Percentiles rank a stretch among this genome's conserved stretches.
Evolutionary conservation across 2,113 vertebrate genomes (phyloP).

Genomic region (Lepisosteus oculatus): DNA sequence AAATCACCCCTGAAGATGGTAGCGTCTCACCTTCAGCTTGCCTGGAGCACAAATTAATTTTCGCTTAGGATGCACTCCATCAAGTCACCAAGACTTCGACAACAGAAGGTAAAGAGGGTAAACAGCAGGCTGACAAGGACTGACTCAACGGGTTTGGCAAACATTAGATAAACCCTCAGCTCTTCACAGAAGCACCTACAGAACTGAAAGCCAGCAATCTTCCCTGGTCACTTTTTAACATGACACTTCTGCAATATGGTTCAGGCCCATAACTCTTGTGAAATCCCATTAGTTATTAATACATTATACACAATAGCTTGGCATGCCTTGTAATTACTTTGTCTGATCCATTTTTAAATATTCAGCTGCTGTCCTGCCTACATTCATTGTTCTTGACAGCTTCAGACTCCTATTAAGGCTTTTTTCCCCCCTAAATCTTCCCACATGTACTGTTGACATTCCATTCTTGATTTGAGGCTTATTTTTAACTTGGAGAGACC

Average conservation of each 20-base stretch:
- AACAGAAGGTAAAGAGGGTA: background rate
- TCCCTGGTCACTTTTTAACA: background rate
- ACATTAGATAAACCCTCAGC: too few species aligned
- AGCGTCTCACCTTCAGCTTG: slow-evolving; percentile 7
- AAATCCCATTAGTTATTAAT: slow-evolving; percentile 23
- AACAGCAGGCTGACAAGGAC: background rate
- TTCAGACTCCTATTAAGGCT: background rate
- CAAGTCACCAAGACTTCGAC: background rate
- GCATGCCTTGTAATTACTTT: slow-evolving; percentile 15
- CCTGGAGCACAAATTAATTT: background rate
- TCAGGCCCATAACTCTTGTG: background rate
- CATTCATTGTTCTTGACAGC: background rate
- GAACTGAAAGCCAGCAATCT: background rate
- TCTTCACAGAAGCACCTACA: background rate
- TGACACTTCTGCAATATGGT: background rate
- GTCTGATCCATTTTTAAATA: slow-evolving; percentile 21
- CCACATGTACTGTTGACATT: too few species aligned
- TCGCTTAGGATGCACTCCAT: background rate
- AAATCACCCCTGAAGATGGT: background rate
- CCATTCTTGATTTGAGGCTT: too few species aligned
- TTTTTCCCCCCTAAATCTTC: too few species aligned
- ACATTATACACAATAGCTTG: slow-evolving; percentile 15
- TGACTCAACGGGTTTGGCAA: too few species aligned
- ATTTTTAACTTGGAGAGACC: too few species aligned
- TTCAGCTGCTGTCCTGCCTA: slow-evolving; percentile 13